Conservation (phyloP, 2,797 vertebrate genomes). For the Acipenser transmontanus region DNA sequence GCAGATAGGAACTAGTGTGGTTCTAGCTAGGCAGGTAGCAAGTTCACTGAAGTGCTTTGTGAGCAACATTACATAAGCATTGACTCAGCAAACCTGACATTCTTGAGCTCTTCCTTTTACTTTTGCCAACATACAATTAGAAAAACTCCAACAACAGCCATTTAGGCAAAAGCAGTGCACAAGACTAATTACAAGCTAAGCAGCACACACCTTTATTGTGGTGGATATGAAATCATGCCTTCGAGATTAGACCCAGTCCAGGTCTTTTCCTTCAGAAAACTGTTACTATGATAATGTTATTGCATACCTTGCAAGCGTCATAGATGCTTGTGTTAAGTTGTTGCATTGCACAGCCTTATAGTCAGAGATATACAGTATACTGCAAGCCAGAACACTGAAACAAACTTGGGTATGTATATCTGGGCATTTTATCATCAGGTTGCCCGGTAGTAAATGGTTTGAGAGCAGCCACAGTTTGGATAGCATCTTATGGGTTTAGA, state of each 20-base stretch:
- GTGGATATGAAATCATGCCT: constrained; percentile 1
- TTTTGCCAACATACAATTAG: not conserved
- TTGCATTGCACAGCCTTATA: too few relatives aligned
- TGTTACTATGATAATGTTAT: not conserved
- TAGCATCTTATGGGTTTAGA: too few relatives aligned
- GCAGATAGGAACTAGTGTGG: too few relatives aligned
- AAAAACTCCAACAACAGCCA: constrained; percentile 1
- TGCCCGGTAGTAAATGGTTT: too few relatives aligned
- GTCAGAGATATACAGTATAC: too few relatives aligned
- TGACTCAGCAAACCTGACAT: not conserved
- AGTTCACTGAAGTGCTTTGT: not conserved
- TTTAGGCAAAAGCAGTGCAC: not conserved
- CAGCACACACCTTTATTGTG: not conserved
- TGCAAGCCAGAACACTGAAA: too few relatives aligned
- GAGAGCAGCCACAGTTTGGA: too few relatives aligned
- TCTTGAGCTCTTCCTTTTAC: not conserved
- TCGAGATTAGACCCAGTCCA: not conserved
- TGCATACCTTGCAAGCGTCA: not conserved
- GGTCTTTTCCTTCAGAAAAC: not conserved
- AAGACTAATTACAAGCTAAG: constrained; percentile 2
- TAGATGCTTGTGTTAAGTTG: not conserved
- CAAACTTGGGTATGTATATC: too few relatives aligned
- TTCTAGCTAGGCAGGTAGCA: not conserved
- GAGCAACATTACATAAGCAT: constrained; percentile 1
- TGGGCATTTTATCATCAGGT: too few relatives aligned